phyloP scores from a whole-genome alignment of 2,797 vertebrate species.

The Ibycter americanus region DNA sequence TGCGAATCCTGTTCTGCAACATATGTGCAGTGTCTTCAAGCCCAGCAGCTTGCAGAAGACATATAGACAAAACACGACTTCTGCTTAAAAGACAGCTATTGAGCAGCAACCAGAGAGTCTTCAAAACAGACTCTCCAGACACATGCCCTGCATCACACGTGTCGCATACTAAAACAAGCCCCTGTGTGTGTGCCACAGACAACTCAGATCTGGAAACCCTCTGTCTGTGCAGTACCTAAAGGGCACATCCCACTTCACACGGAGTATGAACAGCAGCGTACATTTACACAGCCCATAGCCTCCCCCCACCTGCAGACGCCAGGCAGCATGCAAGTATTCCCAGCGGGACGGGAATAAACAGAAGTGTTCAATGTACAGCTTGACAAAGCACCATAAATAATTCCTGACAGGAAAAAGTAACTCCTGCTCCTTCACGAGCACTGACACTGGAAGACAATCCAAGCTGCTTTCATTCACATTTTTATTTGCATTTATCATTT shows the following conservation, averaged over 20 bases:
- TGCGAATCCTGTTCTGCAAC: neutral
- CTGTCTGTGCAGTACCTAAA: neutral
- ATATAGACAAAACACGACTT: neutral
- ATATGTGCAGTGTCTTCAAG: neutral
- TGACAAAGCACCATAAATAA: neutral
- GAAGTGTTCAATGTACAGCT: neutral
- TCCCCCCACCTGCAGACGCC: neutral
- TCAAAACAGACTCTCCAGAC: neutral
- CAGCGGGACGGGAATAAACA: neutral
- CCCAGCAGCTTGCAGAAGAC: neutral
- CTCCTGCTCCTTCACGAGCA: neutral
- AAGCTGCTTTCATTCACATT: neutral
- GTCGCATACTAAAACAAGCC: neutral
- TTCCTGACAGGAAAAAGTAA: neutral
- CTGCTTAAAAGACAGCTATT: neutral
- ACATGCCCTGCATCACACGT: fast-evolving
- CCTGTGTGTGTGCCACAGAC: neutral
- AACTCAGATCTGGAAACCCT: neutral
- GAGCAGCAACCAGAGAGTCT: neutral
- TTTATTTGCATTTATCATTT: neutral
- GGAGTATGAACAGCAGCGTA: neutral
- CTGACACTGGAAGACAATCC: neutral
- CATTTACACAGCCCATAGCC: neutral
- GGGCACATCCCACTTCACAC: neutral
- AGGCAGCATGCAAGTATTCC: neutral